Conservation (phyloP, 2,113 vertebrate species). For the Pituophis catenifer region DNA sequence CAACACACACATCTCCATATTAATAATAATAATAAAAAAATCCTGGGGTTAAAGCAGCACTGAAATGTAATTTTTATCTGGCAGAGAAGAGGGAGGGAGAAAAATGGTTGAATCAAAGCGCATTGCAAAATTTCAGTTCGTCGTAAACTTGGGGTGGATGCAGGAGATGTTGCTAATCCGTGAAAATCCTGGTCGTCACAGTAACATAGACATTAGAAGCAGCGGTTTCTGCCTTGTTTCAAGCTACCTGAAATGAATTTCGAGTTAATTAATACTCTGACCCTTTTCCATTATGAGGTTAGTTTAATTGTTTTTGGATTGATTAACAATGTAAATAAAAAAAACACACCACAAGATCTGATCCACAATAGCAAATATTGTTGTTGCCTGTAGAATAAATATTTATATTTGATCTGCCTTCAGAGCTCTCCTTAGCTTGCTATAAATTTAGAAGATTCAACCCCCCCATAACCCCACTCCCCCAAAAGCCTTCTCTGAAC, state of each 20-base stretch:
- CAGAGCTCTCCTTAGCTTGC: conserved; percentile 5
- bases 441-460: neutral
- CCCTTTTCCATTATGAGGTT: conserved; percentile 65
- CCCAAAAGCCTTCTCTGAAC: neutral
- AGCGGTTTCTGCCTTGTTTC: conserved; percentile 59
- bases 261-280: conserved; percentile 68
- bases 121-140: conserved; percentile 30
- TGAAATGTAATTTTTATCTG: conserved; percentile 14
- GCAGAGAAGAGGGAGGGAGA: neutral
- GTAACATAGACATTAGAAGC: conserved; percentile 67
- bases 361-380: conserved; percentile 60
- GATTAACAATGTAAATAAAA: conserved; percentile 68
- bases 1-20: neutral
- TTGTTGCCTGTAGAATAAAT: conserved; percentile 56
- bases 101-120: conserved; percentile 20
- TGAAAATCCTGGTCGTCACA: conserved; percentile 70
- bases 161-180: conserved; percentile 55
- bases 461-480: neutral
- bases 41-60: conserved; percentile 23
- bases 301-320: conserved; percentile 67
- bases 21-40: conserved; percentile 26
- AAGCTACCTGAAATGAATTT: conserved; percentile 56
- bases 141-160: neutral
- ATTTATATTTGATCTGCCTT: conserved; percentile 63
- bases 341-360: conserved; percentile 58